Percentiles rank a stretch among this genome's conserved stretches.
These are phyloP conservation scores for Cottus gobio DNA, from an alignment of 2,113 vertebrate genomes.

Conservation along the genomic window DNA sequence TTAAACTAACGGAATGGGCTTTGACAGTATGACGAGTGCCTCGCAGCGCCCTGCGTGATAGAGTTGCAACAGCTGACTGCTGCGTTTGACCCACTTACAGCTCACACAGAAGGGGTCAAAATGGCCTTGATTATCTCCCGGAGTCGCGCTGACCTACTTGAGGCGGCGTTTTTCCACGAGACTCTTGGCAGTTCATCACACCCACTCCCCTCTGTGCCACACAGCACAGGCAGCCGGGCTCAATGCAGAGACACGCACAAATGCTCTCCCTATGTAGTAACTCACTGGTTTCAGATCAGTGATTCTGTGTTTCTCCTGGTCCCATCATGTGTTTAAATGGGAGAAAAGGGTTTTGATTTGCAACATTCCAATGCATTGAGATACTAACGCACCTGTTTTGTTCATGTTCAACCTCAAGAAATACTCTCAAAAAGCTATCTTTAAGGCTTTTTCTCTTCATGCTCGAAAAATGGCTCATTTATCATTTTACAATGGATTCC, in stretches of 20 bases:
- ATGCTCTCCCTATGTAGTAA: not conserved
- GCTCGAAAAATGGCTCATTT: not conserved
- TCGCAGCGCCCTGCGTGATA: slow-evolving; percentile 53
- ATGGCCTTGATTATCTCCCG: slow-evolving; percentile 78
- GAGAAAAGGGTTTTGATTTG: slow-evolving; percentile 18
- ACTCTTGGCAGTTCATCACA: slow-evolving; percentile 71
- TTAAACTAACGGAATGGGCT: slow-evolving; percentile 62
- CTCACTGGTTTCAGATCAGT: slow-evolving; percentile 31
- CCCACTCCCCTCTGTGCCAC: slow-evolving; percentile 37
- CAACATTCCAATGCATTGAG: not conserved
- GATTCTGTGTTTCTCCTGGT: slow-evolving; percentile 16
- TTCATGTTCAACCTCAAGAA: not conserved
- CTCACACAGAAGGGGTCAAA: slow-evolving; percentile 80
- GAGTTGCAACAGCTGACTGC: slow-evolving; percentile 80
- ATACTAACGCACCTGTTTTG: not conserved
- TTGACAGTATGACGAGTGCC: slow-evolving; percentile 69
- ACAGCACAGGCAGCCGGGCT: slow-evolving; percentile 28
- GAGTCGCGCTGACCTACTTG: slow-evolving; percentile 79
- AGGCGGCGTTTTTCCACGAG: slow-evolving; percentile 66
- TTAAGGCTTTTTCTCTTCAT: not conserved
- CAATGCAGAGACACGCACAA: slow-evolving; percentile 15
- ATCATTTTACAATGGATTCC: not conserved
- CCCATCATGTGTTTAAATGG: not conserved
- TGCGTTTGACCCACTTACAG: slow-evolving; percentile 80
- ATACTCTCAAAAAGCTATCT: not conserved